Evolutionary conservation across 2,888 invertebrate genomes (phyloP), one percentile per base, ranked within the genome.

Genomic region (Idaea aversata): DNA sequence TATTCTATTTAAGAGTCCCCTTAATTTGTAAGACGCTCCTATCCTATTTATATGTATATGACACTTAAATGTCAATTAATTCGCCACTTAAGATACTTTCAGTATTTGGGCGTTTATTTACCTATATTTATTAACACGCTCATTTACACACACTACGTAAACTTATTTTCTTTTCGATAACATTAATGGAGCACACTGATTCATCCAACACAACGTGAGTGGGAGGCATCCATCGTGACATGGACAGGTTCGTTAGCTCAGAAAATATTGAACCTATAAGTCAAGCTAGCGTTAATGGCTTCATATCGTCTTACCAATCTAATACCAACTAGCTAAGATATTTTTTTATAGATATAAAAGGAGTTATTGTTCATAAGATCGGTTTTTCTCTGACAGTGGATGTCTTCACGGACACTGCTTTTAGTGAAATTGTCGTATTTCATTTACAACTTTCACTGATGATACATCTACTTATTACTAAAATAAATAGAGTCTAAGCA

Each of bases 191-290:
- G 34, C n/a, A 62, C 47, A 64, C 47, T 63, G 63, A 62, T 61
- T 36, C 10, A 60, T 4, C 61, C 57, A n/a, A 38, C 57, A n/a
- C 58, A 57, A 57, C 10, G 59, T 61, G 10, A 61, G 59, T 63
- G 65, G 61, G 38, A 66, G 62, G 63, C 62, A 68, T 68, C 65
- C 47, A 72, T 71, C 71, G 67, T 70, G 57, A 62, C 36, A 61
- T 64, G 61, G 71, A 70, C 63, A 70, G 72, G 72, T 81, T 81
- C 78, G 76, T 83, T 83, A 83, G 78, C 79, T 80, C 72, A 67
- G 75, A 74, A 82, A 83, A 80, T 83, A 84, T 82, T 80, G 76
- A 76, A 72, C 70, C 76, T 77, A 79, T 80, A 81, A 78, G 78
- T 81, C 80, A 79, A 77, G 78, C 62, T 67, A 75, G 73, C 77